phyloP scores from a whole-genome alignment of 2,113 vertebrate genomes.

The Oxyruncus cristatus region DNA sequence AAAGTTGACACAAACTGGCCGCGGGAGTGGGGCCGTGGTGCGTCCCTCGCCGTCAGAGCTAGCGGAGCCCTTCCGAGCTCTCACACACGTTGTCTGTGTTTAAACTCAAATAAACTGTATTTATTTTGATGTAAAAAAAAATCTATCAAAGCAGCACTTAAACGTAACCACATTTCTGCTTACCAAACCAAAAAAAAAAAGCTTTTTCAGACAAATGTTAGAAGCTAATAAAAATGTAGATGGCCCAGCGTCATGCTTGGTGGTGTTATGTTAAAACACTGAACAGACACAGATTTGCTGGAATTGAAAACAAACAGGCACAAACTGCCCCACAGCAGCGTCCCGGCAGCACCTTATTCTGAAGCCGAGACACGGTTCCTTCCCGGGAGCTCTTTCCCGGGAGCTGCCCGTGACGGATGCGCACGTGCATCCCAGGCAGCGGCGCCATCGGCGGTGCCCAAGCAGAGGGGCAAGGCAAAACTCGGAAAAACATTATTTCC shows the following conservation, averaged over 20 bases:
- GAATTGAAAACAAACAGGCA: not conserved
- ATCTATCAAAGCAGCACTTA: not conserved
- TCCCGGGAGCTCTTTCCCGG: not conserved
- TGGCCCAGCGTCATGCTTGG: not conserved
- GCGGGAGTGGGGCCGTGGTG: accelerated
- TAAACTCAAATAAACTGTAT: not conserved
- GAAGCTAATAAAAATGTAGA: not conserved
- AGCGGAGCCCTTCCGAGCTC: not conserved
- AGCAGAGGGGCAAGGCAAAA: not conserved
- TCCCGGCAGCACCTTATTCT: not conserved
- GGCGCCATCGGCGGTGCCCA: accelerated
- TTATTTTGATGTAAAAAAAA: not conserved
- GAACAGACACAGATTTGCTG: not conserved
- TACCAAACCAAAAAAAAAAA: not conserved
- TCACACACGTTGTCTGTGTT: not conserved
- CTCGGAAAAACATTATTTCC: not conserved
- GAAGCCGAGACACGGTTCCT: not conserved
- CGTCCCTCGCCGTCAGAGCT: not conserved
- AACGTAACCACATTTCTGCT: not conserved
- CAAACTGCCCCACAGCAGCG: not conserved
- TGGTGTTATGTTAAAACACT: not conserved
- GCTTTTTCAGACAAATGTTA: not conserved
- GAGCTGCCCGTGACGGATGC: not conserved
- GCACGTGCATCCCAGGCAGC: not conserved
- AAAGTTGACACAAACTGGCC: not conserved